Evolutionary conservation across 1,140 invertebrate genomes (phyloP), one percentile per base, ranked within the genome.

Genomic region (Drosophila mayri): DNA sequence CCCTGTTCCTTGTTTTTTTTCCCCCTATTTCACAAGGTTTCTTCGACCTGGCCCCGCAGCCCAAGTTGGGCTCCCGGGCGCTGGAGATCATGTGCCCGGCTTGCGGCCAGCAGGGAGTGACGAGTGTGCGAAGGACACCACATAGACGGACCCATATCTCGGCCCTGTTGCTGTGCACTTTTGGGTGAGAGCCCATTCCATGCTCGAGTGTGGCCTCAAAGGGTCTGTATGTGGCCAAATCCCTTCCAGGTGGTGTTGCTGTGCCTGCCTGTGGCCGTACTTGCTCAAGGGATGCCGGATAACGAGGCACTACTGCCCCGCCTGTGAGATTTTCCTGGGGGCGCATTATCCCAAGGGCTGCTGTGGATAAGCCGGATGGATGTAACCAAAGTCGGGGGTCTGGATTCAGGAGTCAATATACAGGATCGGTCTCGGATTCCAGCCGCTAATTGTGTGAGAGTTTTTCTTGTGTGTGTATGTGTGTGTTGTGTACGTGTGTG

Each of bases 211-310:
- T 28, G 7, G 4, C n/a, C 10, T 20, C 10, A 1, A 4, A 20
- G 41, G 11, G 18, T 12, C 10, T 10, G 10, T 43, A 7, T 43
- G 9, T 11, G 4, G 18, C 41, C 6, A 11, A 37, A 44, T 46
- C 25, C 22, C 12, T 25, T 63, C 0, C 38, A 70, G 81, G 12
- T 85, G 77, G 81, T 85, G 77, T 58, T 85, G 73, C 67, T 85
- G 81, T 41, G 76, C 73, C 38, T 85, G 81, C 16, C 35, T 76
- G 25, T 84, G 50, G 57, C 81, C 81, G 0, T 84, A 84, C 32
- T n/a, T 76, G 10, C 43, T 68, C 57, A 18, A 67, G 10, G 43
- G 60, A 37, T 85, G 81, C 40, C 52, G 60, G 28, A 78, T 57
- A 14, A 85, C 81, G 10, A 66, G 41, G 16, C 82, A 85, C 49